phyloP scores from a whole-genome alignment of 2,888 invertebrate genomes.

The Aethes cnicana region DNA sequence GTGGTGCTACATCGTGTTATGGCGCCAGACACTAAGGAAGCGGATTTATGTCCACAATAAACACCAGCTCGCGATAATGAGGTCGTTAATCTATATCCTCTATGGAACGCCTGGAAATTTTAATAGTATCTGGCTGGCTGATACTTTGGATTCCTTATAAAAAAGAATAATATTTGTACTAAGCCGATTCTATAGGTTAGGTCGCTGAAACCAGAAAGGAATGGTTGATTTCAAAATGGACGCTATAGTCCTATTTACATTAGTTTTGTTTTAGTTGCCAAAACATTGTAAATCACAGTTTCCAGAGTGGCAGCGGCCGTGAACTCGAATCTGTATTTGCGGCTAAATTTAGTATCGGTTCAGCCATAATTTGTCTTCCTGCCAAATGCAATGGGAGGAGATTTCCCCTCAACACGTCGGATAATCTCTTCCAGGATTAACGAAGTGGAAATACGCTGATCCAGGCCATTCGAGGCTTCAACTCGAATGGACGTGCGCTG shows the following conservation, averaged over 20 bases:
- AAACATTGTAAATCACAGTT: conserved; percentile 23
- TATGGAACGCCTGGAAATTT: conserved; percentile 7
- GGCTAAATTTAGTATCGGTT: conserved; percentile 29
- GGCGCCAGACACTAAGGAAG: conserved; percentile 12
- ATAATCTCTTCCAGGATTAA: conserved; percentile 25
- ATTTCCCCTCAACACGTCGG: conserved; percentile 9
- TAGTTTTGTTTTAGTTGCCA: conserved; percentile 15
- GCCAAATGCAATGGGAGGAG: conserved; percentile 20
- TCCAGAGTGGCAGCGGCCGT: conserved; percentile 13
- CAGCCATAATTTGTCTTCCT: conserved; percentile 30
- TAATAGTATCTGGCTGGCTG: conserved; percentile 8
- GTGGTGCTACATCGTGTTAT: not conserved
- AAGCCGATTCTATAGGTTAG: too few relatives aligned
- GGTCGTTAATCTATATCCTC: conserved; percentile 29
- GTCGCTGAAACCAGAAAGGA: too few relatives aligned
- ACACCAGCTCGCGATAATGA: conserved; percentile 12
- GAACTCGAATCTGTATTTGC: conserved; percentile 27
- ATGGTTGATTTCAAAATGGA: too few relatives aligned
- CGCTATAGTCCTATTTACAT: not conserved
- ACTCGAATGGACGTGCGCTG: too few relatives aligned
- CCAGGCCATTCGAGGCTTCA: too few relatives aligned
- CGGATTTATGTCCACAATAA: conserved; percentile 26
- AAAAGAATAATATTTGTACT: not conserved
- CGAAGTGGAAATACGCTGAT: conserved; percentile 27
- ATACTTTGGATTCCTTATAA: conserved; percentile 9